These are phyloP conservation scores for Neoascia interrupta DNA, from an alignment of 2,888 invertebrate species.

Conservation along the genomic window DNA sequence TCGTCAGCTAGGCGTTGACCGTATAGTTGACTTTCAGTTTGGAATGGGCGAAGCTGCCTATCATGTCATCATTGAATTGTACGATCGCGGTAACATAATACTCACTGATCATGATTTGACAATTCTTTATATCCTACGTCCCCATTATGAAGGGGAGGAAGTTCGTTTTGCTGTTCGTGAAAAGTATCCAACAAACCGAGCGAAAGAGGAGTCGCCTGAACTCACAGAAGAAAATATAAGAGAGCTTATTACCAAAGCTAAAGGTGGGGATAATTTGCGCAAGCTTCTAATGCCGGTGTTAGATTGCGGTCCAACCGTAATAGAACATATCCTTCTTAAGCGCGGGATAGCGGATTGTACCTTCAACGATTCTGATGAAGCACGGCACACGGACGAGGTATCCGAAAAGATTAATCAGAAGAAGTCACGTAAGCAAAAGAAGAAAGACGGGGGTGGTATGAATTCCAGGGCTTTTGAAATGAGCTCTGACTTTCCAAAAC, in stretches of 20 bases:
- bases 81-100: constrained; percentile 97
- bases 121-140: constrained; percentile 95
- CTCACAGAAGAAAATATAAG: constrained; percentile 82
- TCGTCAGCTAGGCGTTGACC: constrained; percentile 93
- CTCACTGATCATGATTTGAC: constrained; percentile 94
- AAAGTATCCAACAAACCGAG: constrained; percentile 91
- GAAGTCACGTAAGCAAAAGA: constrained; percentile 71
- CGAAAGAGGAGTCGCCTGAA: constrained; percentile 82
- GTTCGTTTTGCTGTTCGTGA: constrained; percentile 94
- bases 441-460: constrained; percentile 62
- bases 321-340: constrained; percentile 92
- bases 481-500: constrained; percentile 82
- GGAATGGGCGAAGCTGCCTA: constrained; percentile 95
- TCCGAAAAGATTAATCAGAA: constrained; percentile 62
- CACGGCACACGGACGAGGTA: constrained; percentile 5
- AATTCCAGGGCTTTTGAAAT: constrained; percentile 81
- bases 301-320: constrained; percentile 94
- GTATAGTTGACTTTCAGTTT: constrained; percentile 97
- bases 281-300: constrained; percentile 90
- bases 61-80: constrained; percentile 96
- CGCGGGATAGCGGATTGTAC: constrained; percentile 84
- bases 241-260: constrained; percentile 83
- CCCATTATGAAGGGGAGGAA: constrained; percentile 95
- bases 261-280: constrained; percentile 88
- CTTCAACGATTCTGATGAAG: constrained; percentile 74